phyloP scores from a whole-genome alignment of 2,113 vertebrate species.

The Lethenteron reissneri region DNA sequence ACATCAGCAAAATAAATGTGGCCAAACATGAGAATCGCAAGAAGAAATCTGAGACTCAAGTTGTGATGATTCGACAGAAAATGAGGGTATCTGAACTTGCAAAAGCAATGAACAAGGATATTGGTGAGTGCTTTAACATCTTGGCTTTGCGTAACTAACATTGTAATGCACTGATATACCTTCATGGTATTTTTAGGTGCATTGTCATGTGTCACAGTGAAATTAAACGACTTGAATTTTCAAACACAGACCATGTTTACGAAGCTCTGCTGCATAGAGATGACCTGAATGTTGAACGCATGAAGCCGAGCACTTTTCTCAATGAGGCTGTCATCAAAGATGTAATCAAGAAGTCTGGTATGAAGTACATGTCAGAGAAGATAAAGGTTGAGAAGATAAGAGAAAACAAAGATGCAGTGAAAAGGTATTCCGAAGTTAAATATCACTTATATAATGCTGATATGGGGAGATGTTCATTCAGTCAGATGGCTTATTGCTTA shows the following conservation, averaged over 20 bases:
- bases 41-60: not conserved
- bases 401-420: conserved; percentile 41
- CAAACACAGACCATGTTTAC: not conserved
- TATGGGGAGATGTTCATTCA: too few species aligned
- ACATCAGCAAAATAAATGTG: too few species aligned
- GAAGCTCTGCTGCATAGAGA: conserved; percentile 45
- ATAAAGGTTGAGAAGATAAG: conserved; percentile 28
- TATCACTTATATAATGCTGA: fast-evolving
- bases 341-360: conserved; percentile 44
- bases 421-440: conserved; percentile 25
- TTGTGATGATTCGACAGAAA: conserved; percentile 33
- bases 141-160: too few species aligned
- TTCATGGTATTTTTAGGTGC: too few species aligned
- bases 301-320: conserved; percentile 35
- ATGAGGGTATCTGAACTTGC: conserved; percentile 45
- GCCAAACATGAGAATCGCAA: too few species aligned
- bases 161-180: too few species aligned
- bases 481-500: too few species aligned
- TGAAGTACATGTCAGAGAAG: conserved; percentile 52
- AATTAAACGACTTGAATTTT: not conserved
- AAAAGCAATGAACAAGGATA: conserved; percentile 40
- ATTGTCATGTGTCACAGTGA: not conserved
- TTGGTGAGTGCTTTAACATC: conserved; percentile 21
- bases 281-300: conserved; percentile 22
- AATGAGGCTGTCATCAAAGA: conserved; percentile 44